Conservation (phyloP, 2,113 vertebrate genomes). For the Camarhynchus parvulus region DNA sequence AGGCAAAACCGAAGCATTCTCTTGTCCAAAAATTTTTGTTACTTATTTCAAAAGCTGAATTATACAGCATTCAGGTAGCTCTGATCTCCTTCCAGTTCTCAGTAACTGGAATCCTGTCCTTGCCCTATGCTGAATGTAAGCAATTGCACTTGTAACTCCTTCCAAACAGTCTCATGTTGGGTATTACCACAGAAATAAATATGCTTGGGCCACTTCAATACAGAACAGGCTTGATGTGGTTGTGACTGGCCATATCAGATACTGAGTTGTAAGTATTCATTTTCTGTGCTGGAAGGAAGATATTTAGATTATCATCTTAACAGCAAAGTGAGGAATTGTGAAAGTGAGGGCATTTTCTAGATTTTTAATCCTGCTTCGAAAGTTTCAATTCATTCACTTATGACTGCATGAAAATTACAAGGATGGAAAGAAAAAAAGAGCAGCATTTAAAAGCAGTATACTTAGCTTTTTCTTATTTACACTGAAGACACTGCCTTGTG, state of each 20-base stretch:
- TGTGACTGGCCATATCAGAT: not conserved
- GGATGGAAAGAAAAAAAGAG: conserved; percentile 1
- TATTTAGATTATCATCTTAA: not conserved
- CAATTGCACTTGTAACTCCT: conserved; percentile 22
- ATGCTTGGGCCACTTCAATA: not conserved
- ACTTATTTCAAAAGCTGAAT: not conserved
- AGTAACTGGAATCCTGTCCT: not conserved
- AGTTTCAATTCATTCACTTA: not conserved
- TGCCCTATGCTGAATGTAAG: not conserved
- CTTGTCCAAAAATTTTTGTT: not conserved
- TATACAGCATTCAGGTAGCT: not conserved
- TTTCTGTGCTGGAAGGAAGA: not conserved
- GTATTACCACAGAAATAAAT: not conserved
- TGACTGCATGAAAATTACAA: not conserved
- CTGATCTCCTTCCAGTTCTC: not conserved
- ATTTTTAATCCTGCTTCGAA: not conserved
- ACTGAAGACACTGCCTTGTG: conserved; percentile 33
- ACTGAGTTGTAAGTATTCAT: not conserved
- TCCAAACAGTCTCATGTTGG: not conserved
- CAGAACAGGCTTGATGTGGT: not conserved
- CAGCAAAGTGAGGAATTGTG: not conserved
- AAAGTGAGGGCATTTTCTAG: not conserved
- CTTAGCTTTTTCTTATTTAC: conserved; percentile 29
- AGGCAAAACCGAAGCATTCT: conserved; percentile 4
- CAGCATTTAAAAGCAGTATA: conserved; percentile 25